Conservation (phyloP, 2,797 vertebrate species). For the Aldrovandia affinis region DNA sequence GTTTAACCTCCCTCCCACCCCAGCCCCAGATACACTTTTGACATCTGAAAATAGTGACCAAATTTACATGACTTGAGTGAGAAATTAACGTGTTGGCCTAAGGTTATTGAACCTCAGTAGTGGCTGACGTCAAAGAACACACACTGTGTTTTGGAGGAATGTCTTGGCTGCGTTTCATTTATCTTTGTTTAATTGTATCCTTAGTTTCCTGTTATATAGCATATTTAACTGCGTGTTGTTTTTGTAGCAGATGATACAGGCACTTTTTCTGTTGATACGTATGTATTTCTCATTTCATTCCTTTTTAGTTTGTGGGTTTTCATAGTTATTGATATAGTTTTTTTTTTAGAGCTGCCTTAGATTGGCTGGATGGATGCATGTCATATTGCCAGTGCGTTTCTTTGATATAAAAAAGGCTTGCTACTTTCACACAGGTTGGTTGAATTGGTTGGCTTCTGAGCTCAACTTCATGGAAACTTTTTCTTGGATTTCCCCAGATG, state of each 20-base stretch:
- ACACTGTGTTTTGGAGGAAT: not conserved
- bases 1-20: not conserved
- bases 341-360: constrained; percentile 4
- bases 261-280: constrained; percentile 39
- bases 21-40: not conserved
- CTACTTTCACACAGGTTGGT: not conserved
- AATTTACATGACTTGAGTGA: not conserved
- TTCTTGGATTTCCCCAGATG: not conserved
- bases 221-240: constrained; percentile 27
- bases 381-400: not conserved
- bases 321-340: not conserved
- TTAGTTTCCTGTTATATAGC: constrained; percentile 20
- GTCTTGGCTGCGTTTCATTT: constrained; percentile 27
- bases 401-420: constrained; percentile 16
- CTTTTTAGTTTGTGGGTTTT: not conserved
- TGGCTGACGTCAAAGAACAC: not conserved
- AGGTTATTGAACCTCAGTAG: not conserved
- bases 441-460: not conserved
- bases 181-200: not conserved
- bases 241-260: constrained; percentile 38
- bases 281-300: constrained; percentile 21
- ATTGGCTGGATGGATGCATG: not conserved
- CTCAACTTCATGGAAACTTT: constrained; percentile 9
- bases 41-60: not conserved
- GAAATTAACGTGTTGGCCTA: not conserved